Percentiles rank a stretch among this genome's conserved stretches.
phyloP scores from a whole-genome alignment of 2,888 invertebrate genomes.

The Orthosia incerta region DNA sequence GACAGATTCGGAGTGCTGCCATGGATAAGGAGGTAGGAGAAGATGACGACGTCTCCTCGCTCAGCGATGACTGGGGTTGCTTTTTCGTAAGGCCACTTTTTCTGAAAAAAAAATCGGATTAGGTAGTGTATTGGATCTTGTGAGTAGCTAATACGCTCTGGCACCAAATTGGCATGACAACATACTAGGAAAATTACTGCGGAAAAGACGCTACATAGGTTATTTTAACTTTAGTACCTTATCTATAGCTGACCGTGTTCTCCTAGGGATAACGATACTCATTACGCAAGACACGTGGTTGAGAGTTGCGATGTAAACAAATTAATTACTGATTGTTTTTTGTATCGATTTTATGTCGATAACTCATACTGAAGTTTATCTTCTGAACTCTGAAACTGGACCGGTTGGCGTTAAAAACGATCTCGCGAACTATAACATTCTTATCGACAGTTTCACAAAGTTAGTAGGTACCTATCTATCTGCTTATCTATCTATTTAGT shows the following conservation, averaged over 20 bases:
- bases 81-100: constrained; percentile 85
- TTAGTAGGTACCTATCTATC: too few species aligned
- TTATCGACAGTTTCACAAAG: background rate
- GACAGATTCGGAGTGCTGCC: constrained; percentile 90
- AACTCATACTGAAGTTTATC: constrained; percentile 8
- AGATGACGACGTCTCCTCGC: constrained; percentile 90
- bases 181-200: background rate
- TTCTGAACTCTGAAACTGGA: background rate
- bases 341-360: too few species aligned
- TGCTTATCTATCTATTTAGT: background rate
- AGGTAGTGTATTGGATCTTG: background rate
- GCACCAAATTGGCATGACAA: background rate
- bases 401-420: constrained; percentile 1
- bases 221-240: too few species aligned
- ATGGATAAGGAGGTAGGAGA: constrained; percentile 91
- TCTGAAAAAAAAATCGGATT: constrained; percentile 69
- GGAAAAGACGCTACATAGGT: too few species aligned
- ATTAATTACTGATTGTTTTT: too few species aligned
- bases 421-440: constrained; percentile 1
- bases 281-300: too few species aligned
- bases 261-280: too few species aligned
- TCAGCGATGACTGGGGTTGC: constrained; percentile 88
- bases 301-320: too few species aligned
- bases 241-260: too few species aligned
- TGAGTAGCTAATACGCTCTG: too few species aligned